Evolutionary conservation across 2,113 vertebrate species (phyloP), one percentile per base, ranked within the genome.

Genomic region (Catharus minimus): DNA sequence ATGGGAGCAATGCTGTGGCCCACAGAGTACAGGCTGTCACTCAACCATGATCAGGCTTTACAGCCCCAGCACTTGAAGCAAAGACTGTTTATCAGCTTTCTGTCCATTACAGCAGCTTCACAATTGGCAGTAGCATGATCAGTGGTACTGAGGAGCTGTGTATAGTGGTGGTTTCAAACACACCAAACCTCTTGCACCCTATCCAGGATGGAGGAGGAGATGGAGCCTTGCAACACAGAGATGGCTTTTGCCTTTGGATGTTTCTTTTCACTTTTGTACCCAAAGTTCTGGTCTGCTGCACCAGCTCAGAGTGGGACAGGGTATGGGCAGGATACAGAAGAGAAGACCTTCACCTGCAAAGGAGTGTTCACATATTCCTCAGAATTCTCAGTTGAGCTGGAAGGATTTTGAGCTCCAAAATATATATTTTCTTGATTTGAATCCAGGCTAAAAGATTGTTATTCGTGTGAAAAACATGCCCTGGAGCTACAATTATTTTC

Each of bases 391-490:
- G 16, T 89, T 38, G 18, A 58, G 19, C 55, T 79, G 41, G 75
- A 91, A 86, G 27, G n/a, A 75, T 22, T 69, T 72, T 55, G 27
- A 76, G 30, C 66, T 92, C 72, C 77, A 93, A 82, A 92, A 32
- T 44, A 72, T 0, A 20, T 78, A 36, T 87, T 92, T 90, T 90
- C 43, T 94, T 95, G 33, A 87, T 84, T 69, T 86, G 47, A 79
- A 89, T 90, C 69, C 83, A 90, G 73, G 21, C 41, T 79, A 62
- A 81, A 93, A 86, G 32, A 18, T 78, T 89, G 32, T 55, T 86
- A 26, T 88, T 88, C 21, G 16, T 73, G 6, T 67, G 69, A 87
- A 91, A 72, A 86, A 53, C 36, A 62, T 73, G 50, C 58, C 60
- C 28, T 79, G 44, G 32, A 87, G n/a, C 74, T 73, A 76, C 60